Percentiles rank a stretch among this genome's conserved stretches.
Evolutionary conservation across 2,113 vertebrate genomes (phyloP).

Genomic region (Sorex araneus): DNA sequence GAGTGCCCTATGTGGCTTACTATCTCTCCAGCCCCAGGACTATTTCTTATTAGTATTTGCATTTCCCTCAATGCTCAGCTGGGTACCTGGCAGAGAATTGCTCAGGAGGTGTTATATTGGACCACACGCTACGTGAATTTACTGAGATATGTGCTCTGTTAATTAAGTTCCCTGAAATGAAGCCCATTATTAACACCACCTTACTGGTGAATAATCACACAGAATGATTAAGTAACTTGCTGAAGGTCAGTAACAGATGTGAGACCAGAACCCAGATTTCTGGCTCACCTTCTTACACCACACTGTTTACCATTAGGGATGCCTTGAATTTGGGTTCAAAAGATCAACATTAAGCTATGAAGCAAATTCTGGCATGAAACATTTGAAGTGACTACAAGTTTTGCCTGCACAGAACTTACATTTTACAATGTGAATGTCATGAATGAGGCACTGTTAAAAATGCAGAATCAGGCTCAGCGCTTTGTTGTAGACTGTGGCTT

Average conservation of each 20-base stretch:
- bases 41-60: constrained; percentile 17
- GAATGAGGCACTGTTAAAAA: constrained; percentile 51
- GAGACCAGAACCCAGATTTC: constrained; percentile 16
- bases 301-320: neutral
- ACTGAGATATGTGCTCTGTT: neutral
- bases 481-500: constrained; percentile 31
- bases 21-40: neutral
- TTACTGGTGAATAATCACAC: constrained; percentile 34
- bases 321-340: constrained; percentile 35
- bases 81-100: neutral
- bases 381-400: constrained; percentile 48
- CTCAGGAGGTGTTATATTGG: neutral
- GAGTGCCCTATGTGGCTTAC: too few relatives aligned
- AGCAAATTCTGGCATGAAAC: constrained; percentile 27
- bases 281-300: constrained; percentile 7
- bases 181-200: neutral
- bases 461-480: constrained; percentile 10
- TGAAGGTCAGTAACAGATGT: constrained; percentile 28
- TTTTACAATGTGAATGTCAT: constrained; percentile 10
- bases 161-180: neutral
- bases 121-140: neutral
- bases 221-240: constrained; percentile 21
- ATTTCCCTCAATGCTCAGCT: neutral
- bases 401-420: constrained; percentile 10
- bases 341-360: constrained; percentile 9